Percentiles rank a stretch among this genome's conserved stretches.
phyloP scores from a whole-genome alignment of 2,113 vertebrate species.

The Eudyptes chrysolophus region DNA sequence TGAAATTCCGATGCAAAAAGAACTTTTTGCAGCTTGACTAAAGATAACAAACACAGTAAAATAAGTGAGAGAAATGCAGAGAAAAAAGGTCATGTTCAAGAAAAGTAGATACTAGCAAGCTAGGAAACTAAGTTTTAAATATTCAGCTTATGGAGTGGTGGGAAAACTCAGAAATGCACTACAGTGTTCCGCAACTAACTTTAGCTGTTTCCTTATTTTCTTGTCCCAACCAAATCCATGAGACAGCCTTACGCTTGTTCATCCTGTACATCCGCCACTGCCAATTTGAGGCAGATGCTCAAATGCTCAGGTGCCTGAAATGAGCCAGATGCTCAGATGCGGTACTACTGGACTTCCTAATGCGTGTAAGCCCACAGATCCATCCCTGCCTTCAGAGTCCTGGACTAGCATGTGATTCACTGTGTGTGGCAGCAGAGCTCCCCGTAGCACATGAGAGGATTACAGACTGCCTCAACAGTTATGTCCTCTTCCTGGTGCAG shows the following conservation, averaged over 20 bases:
- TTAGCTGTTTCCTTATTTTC: background rate
- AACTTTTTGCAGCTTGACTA: background rate
- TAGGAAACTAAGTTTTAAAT: background rate
- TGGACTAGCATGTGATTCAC: background rate
- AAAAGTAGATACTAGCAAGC: background rate
- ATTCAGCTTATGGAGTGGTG: background rate
- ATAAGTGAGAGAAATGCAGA: background rate
- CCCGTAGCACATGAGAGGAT: background rate
- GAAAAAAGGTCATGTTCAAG: background rate
- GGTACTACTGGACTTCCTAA: conserved; percentile 38
- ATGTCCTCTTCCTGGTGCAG: background rate
- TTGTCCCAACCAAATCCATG: background rate
- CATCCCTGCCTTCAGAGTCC: conserved; percentile 42
- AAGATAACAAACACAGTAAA: background rate
- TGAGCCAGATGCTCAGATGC: conserved; percentile 50
- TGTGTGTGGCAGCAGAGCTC: background rate
- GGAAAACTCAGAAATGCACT: background rate
- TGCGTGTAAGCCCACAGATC: conserved; percentile 57
- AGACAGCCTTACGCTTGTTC: background rate
- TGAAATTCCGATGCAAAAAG: background rate
- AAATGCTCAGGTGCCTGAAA: conserved; percentile 9
- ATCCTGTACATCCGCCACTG: background rate
- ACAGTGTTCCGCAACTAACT: background rate
- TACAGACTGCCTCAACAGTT: background rate
- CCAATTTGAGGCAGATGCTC: conserved; percentile 54